phyloP scores from a whole-genome alignment of 2,113 vertebrate genomes.

The Mungos mungo region DNA sequence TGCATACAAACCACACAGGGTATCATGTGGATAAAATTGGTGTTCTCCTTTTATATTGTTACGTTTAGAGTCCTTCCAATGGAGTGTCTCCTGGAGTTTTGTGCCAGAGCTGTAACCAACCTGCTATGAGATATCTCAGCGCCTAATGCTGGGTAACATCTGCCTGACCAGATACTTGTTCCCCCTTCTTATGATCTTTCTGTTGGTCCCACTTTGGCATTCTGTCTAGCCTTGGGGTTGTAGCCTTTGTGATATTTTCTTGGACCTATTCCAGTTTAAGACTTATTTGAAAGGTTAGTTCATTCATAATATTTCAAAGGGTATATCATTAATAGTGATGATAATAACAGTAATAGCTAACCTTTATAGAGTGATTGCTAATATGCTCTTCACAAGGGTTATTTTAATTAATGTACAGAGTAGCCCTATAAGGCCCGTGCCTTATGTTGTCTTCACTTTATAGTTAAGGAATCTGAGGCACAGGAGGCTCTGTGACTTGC shows the following conservation, averaged over 20 bases:
- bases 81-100: not conserved
- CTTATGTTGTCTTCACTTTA: not conserved
- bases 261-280: not conserved
- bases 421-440: not conserved
- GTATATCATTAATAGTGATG: not conserved
- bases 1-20: not conserved
- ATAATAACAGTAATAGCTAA: not conserved
- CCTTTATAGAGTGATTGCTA: not conserved
- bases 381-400: not conserved
- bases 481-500: not conserved
- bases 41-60: not conserved
- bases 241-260: not conserved
- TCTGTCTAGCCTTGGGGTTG: not conserved
- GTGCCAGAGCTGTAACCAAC: not conserved
- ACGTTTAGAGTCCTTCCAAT: not conserved
- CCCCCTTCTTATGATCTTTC: not conserved
- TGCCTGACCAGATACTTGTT: not conserved
- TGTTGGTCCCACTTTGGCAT: not conserved
- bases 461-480: not conserved
- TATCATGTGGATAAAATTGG: not conserved
- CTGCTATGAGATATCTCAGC: not conserved
- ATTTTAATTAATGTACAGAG: not conserved
- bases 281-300: conserved; percentile 39
- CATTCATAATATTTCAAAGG: not conserved
- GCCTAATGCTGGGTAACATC: not conserved